Conservation (phyloP, 2,888 invertebrate genomes). For the Microplitis deprimator region DNA sequence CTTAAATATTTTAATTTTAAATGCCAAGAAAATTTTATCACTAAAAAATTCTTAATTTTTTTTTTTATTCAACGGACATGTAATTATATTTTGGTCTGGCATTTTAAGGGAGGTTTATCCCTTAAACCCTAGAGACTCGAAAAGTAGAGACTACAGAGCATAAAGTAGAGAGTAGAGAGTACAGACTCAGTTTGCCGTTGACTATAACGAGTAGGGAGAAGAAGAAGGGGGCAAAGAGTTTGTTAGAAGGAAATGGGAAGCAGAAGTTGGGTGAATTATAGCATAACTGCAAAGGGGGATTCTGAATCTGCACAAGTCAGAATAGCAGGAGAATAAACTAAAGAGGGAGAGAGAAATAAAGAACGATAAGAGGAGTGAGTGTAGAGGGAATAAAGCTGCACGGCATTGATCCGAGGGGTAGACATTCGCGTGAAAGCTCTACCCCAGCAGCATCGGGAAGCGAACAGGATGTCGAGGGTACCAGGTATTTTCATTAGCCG, state of each 20-base stretch:
- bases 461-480: conserved; percentile 17
- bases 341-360: too few relatives aligned
- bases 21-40: too few relatives aligned
- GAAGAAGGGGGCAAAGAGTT: conserved; percentile 19
- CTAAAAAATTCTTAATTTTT: too few relatives aligned
- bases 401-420: conserved; percentile 24
- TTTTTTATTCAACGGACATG: background rate
- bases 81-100: background rate
- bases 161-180: background rate
- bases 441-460: too few relatives aligned
- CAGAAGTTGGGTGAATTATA: conserved; percentile 48
- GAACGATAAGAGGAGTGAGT: background rate
- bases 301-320: background rate
- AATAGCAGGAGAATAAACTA: background rate
- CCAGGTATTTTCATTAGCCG: conserved; percentile 26
- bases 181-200: background rate
- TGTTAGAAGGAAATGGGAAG: conserved; percentile 21
- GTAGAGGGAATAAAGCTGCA: conserved; percentile 26
- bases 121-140: background rate
- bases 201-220: conserved; percentile 5
- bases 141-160: background rate
- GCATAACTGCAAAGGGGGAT: background rate
- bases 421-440: conserved; percentile 17
- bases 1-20: too few relatives aligned
- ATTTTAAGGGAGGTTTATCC: background rate